Evolutionary conservation across 2,888 invertebrate genomes (phyloP), one percentile per base, ranked within the genome.

Genomic region (Xestoiulus laeticollis): DNA sequence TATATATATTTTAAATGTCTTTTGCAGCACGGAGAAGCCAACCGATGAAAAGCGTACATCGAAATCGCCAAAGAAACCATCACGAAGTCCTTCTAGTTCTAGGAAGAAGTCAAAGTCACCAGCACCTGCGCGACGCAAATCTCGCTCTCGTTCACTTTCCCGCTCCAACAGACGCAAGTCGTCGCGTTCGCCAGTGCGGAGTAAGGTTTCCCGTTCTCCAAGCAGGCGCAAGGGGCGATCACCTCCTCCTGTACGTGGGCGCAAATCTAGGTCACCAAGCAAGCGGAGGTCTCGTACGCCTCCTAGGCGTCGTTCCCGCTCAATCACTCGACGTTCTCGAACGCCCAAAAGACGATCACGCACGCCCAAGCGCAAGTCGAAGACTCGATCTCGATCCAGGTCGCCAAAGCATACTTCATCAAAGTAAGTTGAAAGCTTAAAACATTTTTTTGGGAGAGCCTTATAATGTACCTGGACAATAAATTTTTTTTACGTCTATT

Each of bases 71-170:
- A 87, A 78, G 83, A 87, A 84, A 87, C 87, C 85, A 43, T 89
- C 88, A 44, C 88, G 87, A 33, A 85, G 86, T 16, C 86, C 87
- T 22, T 86, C 87, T 10, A 44, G 22, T 22, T 44, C 85, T 12
- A 86, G 87, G 12, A 89, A 86, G 43, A 89, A 89, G 68, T 89
- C 89, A 0, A 87, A 87, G 44, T 87, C 89, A 14, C 88, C 89
- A 19, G 88, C 14, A 38, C 38, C 89, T 22, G 30, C 3, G 10
- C 87, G 89, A 78, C 89, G 89, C 10, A 89, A 89, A 84, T 89
- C 88, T 82, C 89, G 88, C 43, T 90, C 89, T 85, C 90, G 91
- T 6, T 87, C 88, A 12, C 83, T 53, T 33, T 78, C 88, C 0
- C 87, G 30, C 33, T 87, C 87, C n/a, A 68, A 78, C 30, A 43